Base-by-base conservation (phyloP, 2,888 invertebrate genomes). In the Mythimna pallens region DNA sequence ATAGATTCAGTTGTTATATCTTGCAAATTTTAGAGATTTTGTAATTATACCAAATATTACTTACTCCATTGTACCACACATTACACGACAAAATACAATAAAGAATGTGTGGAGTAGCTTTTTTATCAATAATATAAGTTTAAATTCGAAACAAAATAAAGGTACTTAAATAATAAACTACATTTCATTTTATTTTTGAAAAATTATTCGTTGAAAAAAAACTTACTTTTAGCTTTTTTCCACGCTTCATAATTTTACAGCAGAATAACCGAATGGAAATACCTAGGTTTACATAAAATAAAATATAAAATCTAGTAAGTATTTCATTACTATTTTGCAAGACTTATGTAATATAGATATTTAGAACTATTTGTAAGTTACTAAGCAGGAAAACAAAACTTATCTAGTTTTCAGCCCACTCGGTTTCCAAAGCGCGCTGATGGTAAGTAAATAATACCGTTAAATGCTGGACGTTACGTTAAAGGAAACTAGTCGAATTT, bases 351-450 rank as follows among this genome's bases (percentile, higher is more conserved):
- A 73, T 30, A 76, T n/a, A 47, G 64, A 67, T 76, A 81, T 20
- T 47, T 47, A 47, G 47, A 47, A 17, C 6, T 40, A 76, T 55
- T 67, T 76, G 47, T 57, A 62, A 73, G 65, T 50, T 62, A 66
- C 69, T 71, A 76, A 79, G 68, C 70, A 82, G 83, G 85, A 82
- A 83, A 85, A 73, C 76, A 66, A 64, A 70, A 68, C 69, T 58
- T 79, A 74, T 82, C 72, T 59, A 79, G 67, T 85, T 73, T 73
- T 55, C 65, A 73, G 72, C 80, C 82, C 80, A 73, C 83, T 82
- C 70, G 43, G 52, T 57, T 50, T 64, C 30, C 50, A 69, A 75
- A 71, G 68, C 70, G 14, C 25, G 58, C 59, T 55, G 55, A 54
- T 70, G 20, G 12, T 57, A 64, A 74, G 52, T 58, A 59, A 69